Evolutionary conservation across 2,113 vertebrate species (phyloP).

Genomic region (Thalassarche chlororhynchos): DNA sequence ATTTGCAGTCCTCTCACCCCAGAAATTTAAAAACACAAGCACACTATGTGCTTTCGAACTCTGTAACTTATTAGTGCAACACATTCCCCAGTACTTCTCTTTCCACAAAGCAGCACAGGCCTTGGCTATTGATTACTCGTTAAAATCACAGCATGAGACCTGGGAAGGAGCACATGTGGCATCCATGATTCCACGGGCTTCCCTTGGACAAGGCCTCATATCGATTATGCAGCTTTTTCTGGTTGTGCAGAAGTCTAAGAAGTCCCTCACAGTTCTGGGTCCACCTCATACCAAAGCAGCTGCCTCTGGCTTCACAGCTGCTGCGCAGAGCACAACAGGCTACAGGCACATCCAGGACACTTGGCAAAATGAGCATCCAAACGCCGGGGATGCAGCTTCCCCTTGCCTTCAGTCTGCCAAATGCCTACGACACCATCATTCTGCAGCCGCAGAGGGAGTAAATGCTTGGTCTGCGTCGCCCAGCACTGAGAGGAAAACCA

Average conservation of each 20-base stretch:
- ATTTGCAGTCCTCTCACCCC: neutral
- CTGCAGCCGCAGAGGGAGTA: neutral
- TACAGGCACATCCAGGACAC: neutral
- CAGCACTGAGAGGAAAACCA: neutral
- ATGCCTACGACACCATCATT: neutral
- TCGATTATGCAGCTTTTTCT: neutral
- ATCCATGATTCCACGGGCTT: neutral
- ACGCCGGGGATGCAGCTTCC: fast-evolving
- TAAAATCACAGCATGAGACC: constrained; percentile 5
- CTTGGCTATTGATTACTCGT: constrained; percentile 28
- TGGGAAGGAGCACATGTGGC: neutral
- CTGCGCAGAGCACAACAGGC: neutral
- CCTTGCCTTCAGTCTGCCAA: neutral
- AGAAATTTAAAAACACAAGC: constrained; percentile 9
- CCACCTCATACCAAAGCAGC: neutral
- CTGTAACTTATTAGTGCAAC: neutral
- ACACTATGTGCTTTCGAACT: neutral
- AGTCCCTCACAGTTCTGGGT: neutral
- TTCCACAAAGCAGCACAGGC: neutral
- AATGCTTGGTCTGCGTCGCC: neutral
- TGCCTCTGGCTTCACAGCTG: neutral
- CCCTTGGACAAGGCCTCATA: neutral
- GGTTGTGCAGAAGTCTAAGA: neutral
- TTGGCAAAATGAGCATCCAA: neutral
- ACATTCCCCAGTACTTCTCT: neutral